Evolutionary conservation across 2,113 vertebrate species (phyloP).

Genomic region (Gymnocephalus cernua): DNA sequence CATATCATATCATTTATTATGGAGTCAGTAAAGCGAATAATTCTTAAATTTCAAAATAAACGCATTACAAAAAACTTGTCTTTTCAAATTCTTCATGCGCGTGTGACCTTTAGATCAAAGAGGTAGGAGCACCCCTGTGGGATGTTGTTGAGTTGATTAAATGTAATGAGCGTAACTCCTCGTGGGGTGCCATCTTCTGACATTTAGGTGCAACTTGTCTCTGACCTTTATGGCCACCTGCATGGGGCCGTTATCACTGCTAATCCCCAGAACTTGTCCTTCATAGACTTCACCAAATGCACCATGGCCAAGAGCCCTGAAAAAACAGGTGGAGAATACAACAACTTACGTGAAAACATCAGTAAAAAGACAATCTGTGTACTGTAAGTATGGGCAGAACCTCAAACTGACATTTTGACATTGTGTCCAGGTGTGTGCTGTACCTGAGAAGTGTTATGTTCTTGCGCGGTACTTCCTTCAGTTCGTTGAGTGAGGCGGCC

Average conservation of each 20-base stretch:
- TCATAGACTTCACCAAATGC: slow-evolving; percentile 95
- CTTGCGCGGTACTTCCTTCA: slow-evolving; percentile 92
- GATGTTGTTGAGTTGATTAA: slow-evolving; percentile 11
- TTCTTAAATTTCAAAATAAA: background rate
- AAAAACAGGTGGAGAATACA: background rate
- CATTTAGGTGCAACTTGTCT: slow-evolving; percentile 22
- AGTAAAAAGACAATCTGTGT: background rate
- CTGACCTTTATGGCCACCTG: slow-evolving; percentile 95
- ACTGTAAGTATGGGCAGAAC: background rate
- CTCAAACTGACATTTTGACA: background rate
- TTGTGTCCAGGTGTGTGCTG: background rate
- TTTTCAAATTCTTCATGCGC: background rate
- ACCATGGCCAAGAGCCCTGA: slow-evolving; percentile 91
- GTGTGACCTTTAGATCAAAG: slow-evolving; percentile 46
- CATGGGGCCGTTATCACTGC: slow-evolving; percentile 86
- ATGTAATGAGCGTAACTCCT: slow-evolving; percentile 31
- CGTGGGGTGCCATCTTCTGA: background rate
- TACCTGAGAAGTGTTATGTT: slow-evolving; percentile 93
- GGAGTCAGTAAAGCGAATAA: background rate
- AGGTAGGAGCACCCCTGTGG: background rate
- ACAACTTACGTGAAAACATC: background rate
- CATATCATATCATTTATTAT: background rate
- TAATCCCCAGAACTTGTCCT: slow-evolving; percentile 90
- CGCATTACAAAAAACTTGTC: background rate
- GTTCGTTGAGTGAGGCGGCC: slow-evolving; percentile 85